Evolutionary conservation across 1,140 invertebrate species (phyloP), one percentile per base, ranked within the genome.

Genomic region (Druon quercuslanigerum): DNA sequence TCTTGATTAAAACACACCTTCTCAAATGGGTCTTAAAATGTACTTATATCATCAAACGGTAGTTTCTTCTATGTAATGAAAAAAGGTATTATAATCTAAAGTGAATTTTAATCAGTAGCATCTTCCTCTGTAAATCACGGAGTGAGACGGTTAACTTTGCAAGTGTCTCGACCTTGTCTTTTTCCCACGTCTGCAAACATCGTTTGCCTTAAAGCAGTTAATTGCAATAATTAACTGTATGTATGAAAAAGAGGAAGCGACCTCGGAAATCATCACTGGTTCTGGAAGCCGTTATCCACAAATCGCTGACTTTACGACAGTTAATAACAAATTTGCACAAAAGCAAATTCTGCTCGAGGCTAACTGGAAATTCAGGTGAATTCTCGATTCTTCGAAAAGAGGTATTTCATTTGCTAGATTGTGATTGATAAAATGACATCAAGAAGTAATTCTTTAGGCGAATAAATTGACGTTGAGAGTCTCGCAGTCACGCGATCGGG

Each of bases 401-500:
- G 40, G 40, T 46, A 46, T 46, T 46, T 46, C 40, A 8, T 46
- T 46, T 9, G 8, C 1, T 46, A 46, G 8, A 46, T 46, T 11
- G 40, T 46, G 40, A 46, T 46, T 46, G 40, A 46, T 11, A 0
- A 46, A 46, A 46, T 11, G 40, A 46, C 40, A 46, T 46, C 11
- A 46, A 9, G 9, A 7, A 9, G 40, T 46, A 46, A 46, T 46
- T 46, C 40, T 46, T 46, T 11, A 46, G 0, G 33, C 4, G 7
- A 66, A 66, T 7, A 40, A 66, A 40, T 33, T 33, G 11, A 33
- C 16, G 9, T 11, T 20, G 17, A 8, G 9, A 73, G 71, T 72
- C 56, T 14, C 56, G 56, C 51, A 73, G 78, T 83, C 85, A 87
- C 83, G 86, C 85, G 82, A 87, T 84, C 75, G 78, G 80, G 78